phyloP scores from a whole-genome alignment of 2,113 vertebrate genomes.

The Calyptommatus sinebrachiatus region DNA sequence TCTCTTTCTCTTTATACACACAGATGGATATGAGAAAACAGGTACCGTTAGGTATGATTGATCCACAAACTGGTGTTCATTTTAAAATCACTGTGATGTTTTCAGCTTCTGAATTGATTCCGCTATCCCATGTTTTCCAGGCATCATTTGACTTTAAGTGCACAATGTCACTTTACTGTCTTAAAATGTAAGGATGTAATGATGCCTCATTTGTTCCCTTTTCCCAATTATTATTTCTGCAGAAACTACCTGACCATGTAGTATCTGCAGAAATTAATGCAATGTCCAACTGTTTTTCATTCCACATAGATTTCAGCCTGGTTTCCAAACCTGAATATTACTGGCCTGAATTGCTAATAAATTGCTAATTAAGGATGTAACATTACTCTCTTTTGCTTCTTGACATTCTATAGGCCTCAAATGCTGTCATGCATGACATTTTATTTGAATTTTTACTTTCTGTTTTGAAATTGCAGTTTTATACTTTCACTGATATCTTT shows the following conservation, averaged over 20 bases:
- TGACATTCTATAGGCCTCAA: slow-evolving; percentile 32
- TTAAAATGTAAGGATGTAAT: slow-evolving; percentile 38
- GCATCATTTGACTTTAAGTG: slow-evolving; percentile 19
- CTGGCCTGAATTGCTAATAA: slow-evolving; percentile 29
- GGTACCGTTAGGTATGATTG: background rate
- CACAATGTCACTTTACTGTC: background rate
- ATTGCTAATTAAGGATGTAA: slow-evolving; percentile 39
- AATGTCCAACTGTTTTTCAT: slow-evolving; percentile 35
- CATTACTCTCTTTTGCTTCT: slow-evolving; percentile 33
- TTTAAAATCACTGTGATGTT: background rate
- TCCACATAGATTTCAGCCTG: slow-evolving; percentile 24
- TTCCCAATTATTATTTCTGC: slow-evolving; percentile 36
- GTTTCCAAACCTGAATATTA: slow-evolving; percentile 39
- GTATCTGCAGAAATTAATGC: slow-evolving; percentile 35
- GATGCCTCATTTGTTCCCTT: slow-evolving; percentile 33
- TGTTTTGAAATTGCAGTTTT: slow-evolving; percentile 20
- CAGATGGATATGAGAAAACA: background rate
- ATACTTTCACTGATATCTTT: slow-evolving; percentile 30
- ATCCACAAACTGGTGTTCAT: background rate
- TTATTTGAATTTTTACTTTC: slow-evolving; percentile 38
- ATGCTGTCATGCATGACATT: slow-evolving; percentile 18
- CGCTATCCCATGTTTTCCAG: background rate
- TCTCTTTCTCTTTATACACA: too few species aligned
- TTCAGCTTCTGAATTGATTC: background rate
- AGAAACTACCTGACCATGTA: slow-evolving; percentile 29